Base-by-base conservation (phyloP, 2,113 vertebrate species). In the Morone saxatilis region DNA sequence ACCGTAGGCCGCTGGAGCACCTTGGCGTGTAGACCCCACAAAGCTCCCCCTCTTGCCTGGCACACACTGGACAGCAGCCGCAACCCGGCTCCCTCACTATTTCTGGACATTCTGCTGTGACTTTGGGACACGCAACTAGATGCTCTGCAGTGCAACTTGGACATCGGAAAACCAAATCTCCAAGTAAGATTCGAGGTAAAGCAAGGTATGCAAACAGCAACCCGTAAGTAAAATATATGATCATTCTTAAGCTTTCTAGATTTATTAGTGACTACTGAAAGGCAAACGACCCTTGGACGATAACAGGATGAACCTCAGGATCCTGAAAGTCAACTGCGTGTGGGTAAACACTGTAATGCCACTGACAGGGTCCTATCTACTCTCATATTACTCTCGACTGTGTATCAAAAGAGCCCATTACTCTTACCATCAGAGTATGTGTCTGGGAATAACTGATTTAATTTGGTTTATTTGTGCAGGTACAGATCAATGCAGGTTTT, bases 11-110 rank as follows among this genome's bases (percentile, higher is more conserved):
- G 20, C 91, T 94, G 80, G 95, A 96, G 94, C 97, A 99, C 85
- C 97, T 94, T 0, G 97, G 96, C 6, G 96, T 96, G 93, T 98
- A 98, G 43, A 98, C 97, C 38, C 97, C 97, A 78, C 97, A 98
- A 1, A 92, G 87, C 84, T 97, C 96, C 53, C 96, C 96, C 81
- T 95, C 94, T 83, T 89, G 80, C 71, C 94, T 88, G 67, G 96
- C 96, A 81, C 96, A 97, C 78, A 96, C 94, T 1, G 97, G 96
- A 57, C 96, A 96, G 95, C 97, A 98, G 85, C 97, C 97, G 48
- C 97, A 97, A 87, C 96, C 96, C 4, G 96, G 96, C 89, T 97
- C 96, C 51, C 97, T 90, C 76, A 97, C 96, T 51, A 98, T 94
- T 90, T 98, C 97, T 0, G 80, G 47, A 88, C 97, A 98, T 11